These are phyloP conservation scores for Pocillopora verrucosa DNA, from an alignment of 64 coral and sea anemone genomes.

Conservation along the genomic window DNA sequence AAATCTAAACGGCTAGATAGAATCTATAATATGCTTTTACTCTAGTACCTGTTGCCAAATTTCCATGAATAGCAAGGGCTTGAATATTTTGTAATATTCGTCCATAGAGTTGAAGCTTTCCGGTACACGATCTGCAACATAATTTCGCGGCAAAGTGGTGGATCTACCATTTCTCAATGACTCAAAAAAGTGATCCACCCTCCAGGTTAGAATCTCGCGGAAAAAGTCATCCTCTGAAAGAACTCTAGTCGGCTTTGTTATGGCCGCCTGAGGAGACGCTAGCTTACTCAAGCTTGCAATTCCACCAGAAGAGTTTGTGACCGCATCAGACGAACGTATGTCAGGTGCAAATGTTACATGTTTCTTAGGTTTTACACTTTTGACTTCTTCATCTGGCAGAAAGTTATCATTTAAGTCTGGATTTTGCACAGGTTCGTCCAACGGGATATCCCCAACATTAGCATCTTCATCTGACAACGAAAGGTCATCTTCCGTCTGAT, in stretches of 20 bases:
- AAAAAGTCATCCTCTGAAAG: conserved; percentile 26
- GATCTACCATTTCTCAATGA: neutral
- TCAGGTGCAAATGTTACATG: neutral
- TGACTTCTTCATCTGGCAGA: neutral
- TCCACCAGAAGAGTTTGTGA: neutral
- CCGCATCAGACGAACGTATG: neutral
- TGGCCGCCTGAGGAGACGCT: neutral
- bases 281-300: neutral
- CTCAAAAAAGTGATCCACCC: neutral
- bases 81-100: conserved; percentile 38
- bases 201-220: conserved; percentile 31
- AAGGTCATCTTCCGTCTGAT: neutral
- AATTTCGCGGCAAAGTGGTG: neutral
- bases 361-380: neutral
- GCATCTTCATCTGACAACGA: neutral
- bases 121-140: neutral
- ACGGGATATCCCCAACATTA: neutral
- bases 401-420: too few relatives aligned
- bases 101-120: conserved; percentile 36
- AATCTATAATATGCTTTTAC: neutral
- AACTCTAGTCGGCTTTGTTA: neutral
- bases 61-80: conserved; percentile 33
- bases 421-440: neutral
- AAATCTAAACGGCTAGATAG: neutral
- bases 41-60: conserved; percentile 46